Evolutionary conservation across 2,113 vertebrate species (phyloP).

Genomic region (Ia io): DNA sequence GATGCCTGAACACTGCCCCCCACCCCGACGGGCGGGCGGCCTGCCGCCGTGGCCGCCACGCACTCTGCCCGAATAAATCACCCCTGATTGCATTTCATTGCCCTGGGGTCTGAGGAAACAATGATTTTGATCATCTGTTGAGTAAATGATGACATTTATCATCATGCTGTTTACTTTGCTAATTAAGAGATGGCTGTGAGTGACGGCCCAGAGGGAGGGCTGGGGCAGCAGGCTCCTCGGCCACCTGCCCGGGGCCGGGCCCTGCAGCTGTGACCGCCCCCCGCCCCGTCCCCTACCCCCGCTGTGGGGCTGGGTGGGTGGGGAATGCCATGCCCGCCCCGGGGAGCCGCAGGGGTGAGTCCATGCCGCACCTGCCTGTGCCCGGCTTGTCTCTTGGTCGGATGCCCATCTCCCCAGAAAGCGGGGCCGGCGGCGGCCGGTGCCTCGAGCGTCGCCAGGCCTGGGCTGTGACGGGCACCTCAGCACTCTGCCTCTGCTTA

Average conservation of each 20-base stretch:
- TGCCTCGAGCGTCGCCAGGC: neutral
- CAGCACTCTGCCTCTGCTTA: neutral
- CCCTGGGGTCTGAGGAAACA: conserved; percentile 80
- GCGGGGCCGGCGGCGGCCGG: accelerated
- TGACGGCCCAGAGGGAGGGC: conserved; percentile 57
- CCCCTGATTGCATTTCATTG: conserved; percentile 61
- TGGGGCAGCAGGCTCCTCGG: accelerated
- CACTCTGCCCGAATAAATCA: conserved; percentile 84
- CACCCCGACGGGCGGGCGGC: neutral
- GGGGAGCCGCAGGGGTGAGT: neutral
- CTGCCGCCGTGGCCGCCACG: neutral
- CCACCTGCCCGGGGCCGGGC: neutral
- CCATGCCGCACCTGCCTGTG: accelerated
- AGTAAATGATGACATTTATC: conserved; percentile 85
- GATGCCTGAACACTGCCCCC: accelerated
- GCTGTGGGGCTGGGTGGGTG: neutral
- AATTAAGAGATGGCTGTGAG: conserved; percentile 78
- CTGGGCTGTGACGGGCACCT: neutral
- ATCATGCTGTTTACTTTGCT: conserved; percentile 81
- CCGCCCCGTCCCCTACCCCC: neutral
- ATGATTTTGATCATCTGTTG: conserved; percentile 81
- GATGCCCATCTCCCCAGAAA: neutral
- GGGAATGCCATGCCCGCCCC: accelerated
- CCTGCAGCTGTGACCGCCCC: neutral
- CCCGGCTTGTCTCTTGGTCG: accelerated